Conservation (phyloP, 2,113 vertebrate species). For the Oreochromis niloticus region DNA sequence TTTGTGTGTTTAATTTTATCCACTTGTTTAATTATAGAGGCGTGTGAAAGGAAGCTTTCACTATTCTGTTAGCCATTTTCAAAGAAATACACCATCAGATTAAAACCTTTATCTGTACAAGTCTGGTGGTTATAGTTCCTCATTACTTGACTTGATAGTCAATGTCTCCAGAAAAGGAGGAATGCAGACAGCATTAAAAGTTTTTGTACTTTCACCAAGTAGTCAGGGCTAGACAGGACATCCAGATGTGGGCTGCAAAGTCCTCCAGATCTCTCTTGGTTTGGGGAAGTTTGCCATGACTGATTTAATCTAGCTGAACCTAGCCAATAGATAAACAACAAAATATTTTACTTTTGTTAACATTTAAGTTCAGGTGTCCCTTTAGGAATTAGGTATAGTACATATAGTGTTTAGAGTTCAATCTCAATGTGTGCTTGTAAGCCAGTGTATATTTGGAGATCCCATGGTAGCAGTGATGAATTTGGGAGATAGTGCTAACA, state of each 20-base stretch:
- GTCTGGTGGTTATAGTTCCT: not conserved
- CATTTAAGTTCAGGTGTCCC: not conserved
- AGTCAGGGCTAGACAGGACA: not conserved
- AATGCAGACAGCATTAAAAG: not conserved
- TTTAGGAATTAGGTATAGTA: not conserved
- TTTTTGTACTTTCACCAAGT: slow-evolving; percentile 9
- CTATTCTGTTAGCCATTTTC: not conserved
- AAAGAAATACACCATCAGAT: slow-evolving; percentile 7
- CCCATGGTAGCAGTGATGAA: slow-evolving; percentile 52
- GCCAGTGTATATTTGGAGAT: slow-evolving; percentile 45
- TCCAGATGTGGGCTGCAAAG: not conserved
- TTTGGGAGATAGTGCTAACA: slow-evolving; percentile 60
- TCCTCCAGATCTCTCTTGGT: not conserved
- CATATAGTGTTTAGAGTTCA: slow-evolving; percentile 26
- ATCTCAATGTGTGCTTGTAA: slow-evolving; percentile 46
- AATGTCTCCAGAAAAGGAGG: not conserved
- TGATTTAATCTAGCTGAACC: not conserved
- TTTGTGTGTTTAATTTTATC: slow-evolving; percentile 31
- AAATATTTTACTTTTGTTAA: slow-evolving; percentile 1
- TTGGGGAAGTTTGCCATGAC: not conserved
- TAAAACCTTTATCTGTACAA: not conserved
- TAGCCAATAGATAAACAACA: not conserved
- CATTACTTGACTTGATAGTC: not conserved
- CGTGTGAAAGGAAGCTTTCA: not conserved
- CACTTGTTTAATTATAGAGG: slow-evolving; percentile 14